These are phyloP conservation scores for Metallyticus violacea DNA, from an alignment of 2,888 invertebrate species.

Conservation along the genomic window DNA sequence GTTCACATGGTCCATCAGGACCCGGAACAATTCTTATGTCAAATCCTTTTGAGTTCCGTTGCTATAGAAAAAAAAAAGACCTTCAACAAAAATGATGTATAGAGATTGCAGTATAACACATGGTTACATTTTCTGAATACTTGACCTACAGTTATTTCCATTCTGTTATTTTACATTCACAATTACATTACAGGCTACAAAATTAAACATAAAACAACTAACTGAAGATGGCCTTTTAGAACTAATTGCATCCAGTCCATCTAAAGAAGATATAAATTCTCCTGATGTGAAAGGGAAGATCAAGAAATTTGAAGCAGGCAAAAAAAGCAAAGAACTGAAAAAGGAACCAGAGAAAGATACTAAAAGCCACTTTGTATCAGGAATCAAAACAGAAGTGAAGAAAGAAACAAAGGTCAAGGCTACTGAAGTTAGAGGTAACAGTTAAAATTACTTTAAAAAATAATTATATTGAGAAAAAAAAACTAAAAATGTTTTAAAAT, in stretches of 20 bases:
- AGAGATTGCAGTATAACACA: no score
- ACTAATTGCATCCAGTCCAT: slow-evolving; percentile 60
- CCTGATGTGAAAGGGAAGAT: background rate
- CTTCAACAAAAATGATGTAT: no score
- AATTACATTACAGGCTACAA: slow-evolving; percentile 55
- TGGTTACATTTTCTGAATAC: no score
- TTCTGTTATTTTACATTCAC: no score
- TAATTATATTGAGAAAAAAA: no score
- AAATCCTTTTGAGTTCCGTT: no score
- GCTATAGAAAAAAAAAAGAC: no score
- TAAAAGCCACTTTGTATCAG: background rate
- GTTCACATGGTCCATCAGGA: no score
- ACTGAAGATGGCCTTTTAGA: slow-evolving; percentile 81
- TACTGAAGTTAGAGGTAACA: background rate
- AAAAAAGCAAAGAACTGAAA: background rate
- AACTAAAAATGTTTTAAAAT: no score
- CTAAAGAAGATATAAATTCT: background rate
- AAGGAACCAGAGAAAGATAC: background rate
- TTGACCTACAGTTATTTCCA: no score
- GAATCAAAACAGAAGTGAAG: background rate
- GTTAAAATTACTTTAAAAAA: background rate
- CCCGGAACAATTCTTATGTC: no score
- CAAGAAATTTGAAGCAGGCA: background rate
- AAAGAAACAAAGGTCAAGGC: background rate
- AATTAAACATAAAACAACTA: slow-evolving; percentile 67